phyloP scores from a whole-genome alignment of 2,797 vertebrate genomes.

The Alosa sapidissima region DNA sequence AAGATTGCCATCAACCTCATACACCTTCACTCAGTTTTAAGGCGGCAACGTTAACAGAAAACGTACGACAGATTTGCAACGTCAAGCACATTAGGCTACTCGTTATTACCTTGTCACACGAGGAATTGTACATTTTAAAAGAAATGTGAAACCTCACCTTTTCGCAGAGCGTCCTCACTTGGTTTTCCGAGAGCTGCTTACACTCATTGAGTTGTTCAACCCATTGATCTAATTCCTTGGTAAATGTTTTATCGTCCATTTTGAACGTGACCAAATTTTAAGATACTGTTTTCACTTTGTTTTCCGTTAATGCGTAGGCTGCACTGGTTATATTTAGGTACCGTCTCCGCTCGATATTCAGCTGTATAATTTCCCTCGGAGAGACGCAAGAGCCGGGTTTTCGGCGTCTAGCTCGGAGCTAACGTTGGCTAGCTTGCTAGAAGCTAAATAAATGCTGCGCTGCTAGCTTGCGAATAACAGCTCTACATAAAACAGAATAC shows the following conservation, averaged over 20 bases:
- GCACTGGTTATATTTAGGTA: not conserved
- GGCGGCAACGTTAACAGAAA: not conserved
- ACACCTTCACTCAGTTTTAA: not conserved
- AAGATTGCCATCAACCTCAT: not conserved
- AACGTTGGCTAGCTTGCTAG: not conserved
- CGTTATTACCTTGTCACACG: not conserved
- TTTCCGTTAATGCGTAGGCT: not conserved
- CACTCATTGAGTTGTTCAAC: slow-evolving; percentile 96
- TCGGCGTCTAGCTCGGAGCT: slow-evolving; percentile 1
- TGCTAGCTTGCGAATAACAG: slow-evolving; percentile 9
- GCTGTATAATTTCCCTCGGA: not conserved
- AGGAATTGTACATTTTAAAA: not conserved
- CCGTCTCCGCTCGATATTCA: not conserved
- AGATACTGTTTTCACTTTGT: slow-evolving; percentile 22
- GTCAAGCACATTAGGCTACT: not conserved
- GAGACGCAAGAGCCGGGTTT: slow-evolving; percentile 33
- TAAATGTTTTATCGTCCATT: slow-evolving; percentile 90
- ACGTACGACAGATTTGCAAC: not conserved
- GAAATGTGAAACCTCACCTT: slow-evolving; percentile 77
- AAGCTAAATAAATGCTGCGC: not conserved
- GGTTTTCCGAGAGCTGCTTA: slow-evolving; percentile 94
- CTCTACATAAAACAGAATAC: not conserved
- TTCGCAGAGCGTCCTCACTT: slow-evolving; percentile 94
- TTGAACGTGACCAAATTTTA: slow-evolving; percentile 47
- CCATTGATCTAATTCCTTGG: slow-evolving; percentile 93